These are phyloP conservation scores for Podarcis cretensis DNA, from an alignment of 2,113 vertebrate genomes.

Conservation along the genomic window DNA sequence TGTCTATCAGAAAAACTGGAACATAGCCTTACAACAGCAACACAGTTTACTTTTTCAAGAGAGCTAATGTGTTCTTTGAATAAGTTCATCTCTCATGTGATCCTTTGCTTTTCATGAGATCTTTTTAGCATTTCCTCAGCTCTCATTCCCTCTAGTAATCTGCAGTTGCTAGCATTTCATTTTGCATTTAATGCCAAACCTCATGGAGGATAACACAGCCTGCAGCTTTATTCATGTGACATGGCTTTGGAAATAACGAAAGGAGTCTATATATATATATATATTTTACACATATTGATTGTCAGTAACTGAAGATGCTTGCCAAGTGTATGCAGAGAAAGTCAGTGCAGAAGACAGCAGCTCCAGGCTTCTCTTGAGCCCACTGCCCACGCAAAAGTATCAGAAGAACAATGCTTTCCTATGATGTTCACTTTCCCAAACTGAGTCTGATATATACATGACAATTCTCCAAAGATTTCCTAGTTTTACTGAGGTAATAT, in stretches of 20 bases:
- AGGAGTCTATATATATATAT: conserved; percentile 23
- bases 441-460: background rate
- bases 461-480: background rate
- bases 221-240: conserved; percentile 45
- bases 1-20: conserved; percentile 36
- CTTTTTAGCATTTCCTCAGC: conserved; percentile 57
- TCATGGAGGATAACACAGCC: conserved; percentile 40
- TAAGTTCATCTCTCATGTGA: conserved; percentile 55
- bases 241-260: conserved; percentile 52
- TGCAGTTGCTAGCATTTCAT: conserved; percentile 59
- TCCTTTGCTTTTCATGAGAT: conserved; percentile 47
- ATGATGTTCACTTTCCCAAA: background rate
- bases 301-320: conserved; percentile 25
- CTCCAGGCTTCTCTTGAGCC: conserved; percentile 6
- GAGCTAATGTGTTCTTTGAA: conserved; percentile 52
- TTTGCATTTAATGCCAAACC: conserved; percentile 57
- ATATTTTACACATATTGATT: conserved; percentile 46
- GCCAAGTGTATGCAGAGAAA: background rate
- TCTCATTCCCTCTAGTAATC: conserved; percentile 42
- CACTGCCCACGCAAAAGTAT: background rate
- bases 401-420: background rate
- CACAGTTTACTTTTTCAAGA: conserved; percentile 52
- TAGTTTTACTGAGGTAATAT: background rate
- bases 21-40: conserved; percentile 28
- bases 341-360: conserved; percentile 19